Evolutionary conservation across 2,888 invertebrate genomes (phyloP), one percentile per base, ranked within the genome.

Genomic region (Myopa testacea): DNA sequence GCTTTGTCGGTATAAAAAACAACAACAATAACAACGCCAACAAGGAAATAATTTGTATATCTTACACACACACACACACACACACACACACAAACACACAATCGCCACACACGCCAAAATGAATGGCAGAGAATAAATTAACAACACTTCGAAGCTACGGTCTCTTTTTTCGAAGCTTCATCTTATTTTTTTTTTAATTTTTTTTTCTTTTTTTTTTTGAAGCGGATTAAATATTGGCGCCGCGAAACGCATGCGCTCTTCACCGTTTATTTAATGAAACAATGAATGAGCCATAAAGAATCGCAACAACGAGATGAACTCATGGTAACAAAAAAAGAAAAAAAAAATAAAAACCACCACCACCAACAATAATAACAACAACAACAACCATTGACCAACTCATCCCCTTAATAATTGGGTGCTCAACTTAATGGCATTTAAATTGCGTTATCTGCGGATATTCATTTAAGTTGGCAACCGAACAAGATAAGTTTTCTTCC

Each of bases 361-460:
- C 62, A 55, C 70, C 67, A 52, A 63, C 65, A 50, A 63, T 40
- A 71, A 58, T 45, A 74, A 38, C 58, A 58, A 19, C 12, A 58
- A 58, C 68, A 75, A 62, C 62, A 40, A 38, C n/a, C 50, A 19
- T 16, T 12, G 37, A 7, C 71, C 52, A 19, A 38, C 38, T 8
- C 26, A 55, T 55, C 52, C 14, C 69, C 69, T 40, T 38, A 84
- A 86, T 87, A 87, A 87, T 87, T 87, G 87, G 83, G 87, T 87
- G 86, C 86, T 87, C 87, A 87, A 84, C 84, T 87, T 87, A 87
- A 87, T 87, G 86, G 85, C 83, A 86, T 87, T 87, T 86, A 87
- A 87, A 87, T 85, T 87, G 86, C 85, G 86, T 87, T 87, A 87
- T 87, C 87, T 86, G 45, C 45, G 85, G 83, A 85, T 84, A 84